Evolutionary conservation across 2,113 vertebrate species (phyloP).

Genomic region (Myrmecobius fasciatus): DNA sequence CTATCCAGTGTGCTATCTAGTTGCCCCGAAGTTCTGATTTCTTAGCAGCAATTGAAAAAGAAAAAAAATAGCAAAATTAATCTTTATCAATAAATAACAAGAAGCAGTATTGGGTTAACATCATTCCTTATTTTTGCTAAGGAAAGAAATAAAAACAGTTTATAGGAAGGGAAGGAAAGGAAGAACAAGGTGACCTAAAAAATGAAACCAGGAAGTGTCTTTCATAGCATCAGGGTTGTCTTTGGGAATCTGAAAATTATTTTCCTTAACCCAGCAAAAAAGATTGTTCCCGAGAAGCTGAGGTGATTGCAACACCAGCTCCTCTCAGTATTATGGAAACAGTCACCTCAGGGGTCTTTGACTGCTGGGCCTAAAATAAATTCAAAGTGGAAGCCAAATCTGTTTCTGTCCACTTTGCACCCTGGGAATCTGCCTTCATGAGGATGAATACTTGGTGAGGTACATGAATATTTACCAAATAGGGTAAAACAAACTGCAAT

Average conservation of each 20-base stretch:
- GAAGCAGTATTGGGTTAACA: not conserved
- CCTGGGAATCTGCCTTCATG: not conserved
- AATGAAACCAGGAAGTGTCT: not conserved
- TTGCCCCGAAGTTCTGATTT: too few relatives aligned
- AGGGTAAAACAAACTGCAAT: conserved; percentile 31
- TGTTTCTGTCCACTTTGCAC: conserved; percentile 13
- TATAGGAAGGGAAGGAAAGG: not conserved
- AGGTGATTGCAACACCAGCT: not conserved
- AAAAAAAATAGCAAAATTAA: conserved; percentile 44
- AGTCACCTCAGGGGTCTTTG: conserved; percentile 13
- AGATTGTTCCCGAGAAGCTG: not conserved
- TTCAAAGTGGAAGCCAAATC: not conserved
- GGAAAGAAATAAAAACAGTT: conserved; percentile 33
- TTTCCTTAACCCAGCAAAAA: conserved; percentile 15
- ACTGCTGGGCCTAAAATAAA: conserved; percentile 32
- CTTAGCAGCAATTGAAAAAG: not conserved
- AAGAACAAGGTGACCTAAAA: not conserved
- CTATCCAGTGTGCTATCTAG: too few relatives aligned
- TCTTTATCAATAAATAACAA: conserved; percentile 26
- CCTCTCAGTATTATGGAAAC: not conserved
- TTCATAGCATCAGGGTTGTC: not conserved
- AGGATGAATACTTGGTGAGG: not conserved
- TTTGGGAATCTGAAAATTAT: conserved; percentile 23
- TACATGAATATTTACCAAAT: conserved; percentile 27
- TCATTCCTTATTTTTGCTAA: conserved; percentile 37